A percentile compares a stretch with the other conserved stretches of the same genome.
These are phyloP conservation scores for Sialia sialis DNA, from an alignment of 2,113 vertebrate species.

Conservation along the genomic window DNA sequence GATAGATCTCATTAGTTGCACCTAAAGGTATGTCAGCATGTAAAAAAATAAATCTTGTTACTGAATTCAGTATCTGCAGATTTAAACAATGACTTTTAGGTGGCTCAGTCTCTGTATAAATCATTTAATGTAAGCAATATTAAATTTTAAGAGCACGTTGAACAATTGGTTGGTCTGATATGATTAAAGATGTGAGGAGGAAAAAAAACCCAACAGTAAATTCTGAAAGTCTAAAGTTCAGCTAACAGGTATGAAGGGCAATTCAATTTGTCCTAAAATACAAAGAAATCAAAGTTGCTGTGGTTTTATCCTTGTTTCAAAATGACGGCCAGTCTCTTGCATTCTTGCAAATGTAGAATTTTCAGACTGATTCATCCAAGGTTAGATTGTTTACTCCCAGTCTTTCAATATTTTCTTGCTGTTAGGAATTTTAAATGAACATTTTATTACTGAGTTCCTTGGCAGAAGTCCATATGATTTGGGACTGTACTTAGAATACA, in stretches of 20 bases:
- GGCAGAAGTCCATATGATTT: not conserved
- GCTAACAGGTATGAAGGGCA: not conserved
- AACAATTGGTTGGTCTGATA: not conserved
- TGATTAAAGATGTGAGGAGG: not conserved
- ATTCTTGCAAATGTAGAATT: not conserved
- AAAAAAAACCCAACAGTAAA: not conserved
- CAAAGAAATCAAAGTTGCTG: not conserved
- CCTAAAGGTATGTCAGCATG: not conserved
- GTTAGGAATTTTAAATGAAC: not conserved
- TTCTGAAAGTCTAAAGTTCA: not conserved
- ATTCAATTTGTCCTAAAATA: not conserved
- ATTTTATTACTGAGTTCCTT: not conserved
- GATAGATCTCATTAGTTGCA: not conserved
- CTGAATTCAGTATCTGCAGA: not conserved
- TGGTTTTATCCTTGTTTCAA: not conserved
- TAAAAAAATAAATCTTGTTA: not conserved
- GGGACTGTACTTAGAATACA: not conserved
- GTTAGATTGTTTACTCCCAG: not conserved
- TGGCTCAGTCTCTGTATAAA: not conserved
- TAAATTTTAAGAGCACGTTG: not conserved
- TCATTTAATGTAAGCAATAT: not conserved
- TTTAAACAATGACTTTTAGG: not conserved
- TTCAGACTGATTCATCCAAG: not conserved
- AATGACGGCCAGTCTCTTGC: not conserved
- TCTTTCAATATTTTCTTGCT: slow-evolving; percentile 3